These are phyloP conservation scores for Pardosa pseudoannulata DNA, from an alignment of 2,888 invertebrate genomes.

Conservation along the genomic window DNA sequence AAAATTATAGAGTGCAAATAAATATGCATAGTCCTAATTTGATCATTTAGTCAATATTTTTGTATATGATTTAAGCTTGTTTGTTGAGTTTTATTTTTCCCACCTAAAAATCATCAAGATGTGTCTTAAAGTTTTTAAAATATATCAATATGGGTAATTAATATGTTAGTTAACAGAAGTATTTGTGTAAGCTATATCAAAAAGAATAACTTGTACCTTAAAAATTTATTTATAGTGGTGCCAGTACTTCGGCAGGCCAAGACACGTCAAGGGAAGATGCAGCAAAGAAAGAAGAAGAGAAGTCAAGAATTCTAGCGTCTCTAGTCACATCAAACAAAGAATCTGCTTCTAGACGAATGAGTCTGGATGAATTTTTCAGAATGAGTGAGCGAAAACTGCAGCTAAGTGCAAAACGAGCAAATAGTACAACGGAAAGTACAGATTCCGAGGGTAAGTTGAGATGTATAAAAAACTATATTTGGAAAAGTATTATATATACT, in stretches of 20 bases:
- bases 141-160: too few relatives aligned
- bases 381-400: constrained; percentile 82
- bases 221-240: constrained; percentile 17
- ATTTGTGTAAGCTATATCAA: not conserved
- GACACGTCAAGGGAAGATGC: constrained; percentile 81
- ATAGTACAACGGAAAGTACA: constrained; percentile 34
- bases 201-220: not conserved
- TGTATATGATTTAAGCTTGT: too few relatives aligned
- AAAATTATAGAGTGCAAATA: too few relatives aligned
- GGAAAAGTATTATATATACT: not conserved
- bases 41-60: too few relatives aligned
- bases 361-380: constrained; percentile 85
- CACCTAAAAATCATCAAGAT: too few relatives aligned
- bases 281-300: constrained; percentile 69
- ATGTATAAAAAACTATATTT: too few relatives aligned
- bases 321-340: constrained; percentile 61
- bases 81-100: too few relatives aligned
- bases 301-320: constrained; percentile 68
- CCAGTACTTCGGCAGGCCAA: not conserved
- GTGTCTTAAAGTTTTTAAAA: too few relatives aligned
- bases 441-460: constrained; percentile 33
- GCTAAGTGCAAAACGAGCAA: constrained; percentile 35
- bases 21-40: too few relatives aligned
- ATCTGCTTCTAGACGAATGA: constrained; percentile 80
- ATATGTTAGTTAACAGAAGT: too few relatives aligned